phyloP scores from a whole-genome alignment of 2,113 vertebrate species.

The Chiloscyllium plagiosum region DNA sequence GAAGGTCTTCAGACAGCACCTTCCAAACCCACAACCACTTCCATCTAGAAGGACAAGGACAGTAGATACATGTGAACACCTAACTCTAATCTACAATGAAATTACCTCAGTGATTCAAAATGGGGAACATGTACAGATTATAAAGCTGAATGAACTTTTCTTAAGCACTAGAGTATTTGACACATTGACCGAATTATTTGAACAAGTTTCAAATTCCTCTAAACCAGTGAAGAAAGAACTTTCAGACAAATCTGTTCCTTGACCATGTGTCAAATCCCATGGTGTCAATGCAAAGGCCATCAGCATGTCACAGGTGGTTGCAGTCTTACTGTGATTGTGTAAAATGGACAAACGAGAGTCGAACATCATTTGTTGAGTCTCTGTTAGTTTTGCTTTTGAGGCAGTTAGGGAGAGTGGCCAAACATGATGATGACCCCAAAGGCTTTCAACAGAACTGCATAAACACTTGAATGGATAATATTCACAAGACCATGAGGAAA shows the following conservation, averaged over 20 bases:
- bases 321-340: background rate
- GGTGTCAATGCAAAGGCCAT: background rate
- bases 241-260: background rate
- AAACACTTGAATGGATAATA: no score
- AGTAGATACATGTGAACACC: no score
- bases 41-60: no score
- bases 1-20: no score
- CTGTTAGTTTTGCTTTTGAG: background rate
- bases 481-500: no score
- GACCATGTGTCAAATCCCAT: background rate
- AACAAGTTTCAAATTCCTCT: background rate
- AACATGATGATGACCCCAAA: no score
- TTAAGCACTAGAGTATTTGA: background rate
- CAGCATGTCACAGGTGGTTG: background rate
- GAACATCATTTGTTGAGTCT: no score
- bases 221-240: background rate
- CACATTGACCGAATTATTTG: background rate
- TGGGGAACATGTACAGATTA: background rate
- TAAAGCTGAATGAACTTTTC: background rate
- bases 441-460: no score
- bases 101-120: background rate
- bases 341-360: no score
- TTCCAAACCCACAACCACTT: no score
- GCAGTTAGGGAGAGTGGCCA: background rate
- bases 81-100: background rate